Evolutionary conservation across 2,797 vertebrate species (phyloP).

Genomic region (Sebastolobus altivelis): DNA sequence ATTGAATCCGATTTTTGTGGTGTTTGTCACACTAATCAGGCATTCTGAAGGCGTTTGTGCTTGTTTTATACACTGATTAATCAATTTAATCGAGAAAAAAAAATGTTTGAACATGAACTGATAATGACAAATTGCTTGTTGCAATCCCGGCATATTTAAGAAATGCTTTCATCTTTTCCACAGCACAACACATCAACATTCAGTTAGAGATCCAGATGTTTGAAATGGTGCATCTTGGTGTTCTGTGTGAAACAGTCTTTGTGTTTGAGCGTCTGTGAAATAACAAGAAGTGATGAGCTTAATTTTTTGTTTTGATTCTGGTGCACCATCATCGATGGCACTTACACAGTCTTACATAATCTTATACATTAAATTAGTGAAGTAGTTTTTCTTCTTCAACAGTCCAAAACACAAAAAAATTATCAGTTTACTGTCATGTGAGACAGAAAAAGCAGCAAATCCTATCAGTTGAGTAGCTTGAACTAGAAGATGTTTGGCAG

Average conservation of each 20-base stretch:
- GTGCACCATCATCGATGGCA: not conserved
- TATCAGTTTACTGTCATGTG: no score
- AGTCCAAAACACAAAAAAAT: no score
- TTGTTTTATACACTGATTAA: not conserved
- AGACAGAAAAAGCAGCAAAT: no score
- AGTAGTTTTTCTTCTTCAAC: no score
- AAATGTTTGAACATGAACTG: not conserved
- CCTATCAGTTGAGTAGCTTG: no score
- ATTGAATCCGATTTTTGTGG: not conserved
- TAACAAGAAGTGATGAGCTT: not conserved
- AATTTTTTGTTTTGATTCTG: not conserved
- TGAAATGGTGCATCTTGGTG: not conserved
- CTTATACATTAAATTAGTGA: no score
- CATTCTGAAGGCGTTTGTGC: not conserved
- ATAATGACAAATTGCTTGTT: not conserved
- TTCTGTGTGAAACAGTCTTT: not conserved
- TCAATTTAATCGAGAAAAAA: not conserved
- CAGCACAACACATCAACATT: slow-evolving; percentile 3
- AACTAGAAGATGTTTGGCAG: no score
- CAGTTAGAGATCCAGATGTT: not conserved
- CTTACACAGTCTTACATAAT: no score
- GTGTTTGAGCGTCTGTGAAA: not conserved
- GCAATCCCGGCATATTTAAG: not conserved
- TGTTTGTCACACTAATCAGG: not conserved
- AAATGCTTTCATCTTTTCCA: not conserved